These are phyloP conservation scores for Sclerurus mexicanus DNA, from an alignment of 2,113 vertebrate species.

Conservation along the genomic window DNA sequence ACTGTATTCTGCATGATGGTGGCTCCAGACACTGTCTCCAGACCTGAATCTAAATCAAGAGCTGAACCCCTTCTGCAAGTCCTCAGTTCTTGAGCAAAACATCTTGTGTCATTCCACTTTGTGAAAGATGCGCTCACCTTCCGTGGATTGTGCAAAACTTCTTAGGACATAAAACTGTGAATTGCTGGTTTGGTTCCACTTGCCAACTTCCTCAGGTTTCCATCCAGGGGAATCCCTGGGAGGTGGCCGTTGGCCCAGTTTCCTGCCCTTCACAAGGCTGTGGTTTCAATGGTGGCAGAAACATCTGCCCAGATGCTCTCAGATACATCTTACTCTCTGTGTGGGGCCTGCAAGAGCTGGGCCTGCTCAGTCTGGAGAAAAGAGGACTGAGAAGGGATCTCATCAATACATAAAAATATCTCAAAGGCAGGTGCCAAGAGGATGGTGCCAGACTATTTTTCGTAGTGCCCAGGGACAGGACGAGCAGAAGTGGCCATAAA, in stretches of 20 bases:
- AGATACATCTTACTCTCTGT: no score
- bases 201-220: slow-evolving; percentile 13
- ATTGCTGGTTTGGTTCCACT: not conserved
- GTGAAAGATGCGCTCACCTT: not conserved
- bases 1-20: not conserved
- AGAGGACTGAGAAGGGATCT: not conserved
- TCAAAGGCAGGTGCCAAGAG: not conserved
- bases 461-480: not conserved
- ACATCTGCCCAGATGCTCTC: not conserved
- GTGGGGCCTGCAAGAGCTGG: not conserved
- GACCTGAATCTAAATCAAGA: not conserved
- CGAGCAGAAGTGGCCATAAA: not conserved
- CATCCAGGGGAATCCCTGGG: not conserved
- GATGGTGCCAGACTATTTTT: not conserved
- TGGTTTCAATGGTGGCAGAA: not conserved
- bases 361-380: not conserved
- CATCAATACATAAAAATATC: not conserved
- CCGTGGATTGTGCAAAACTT: not conserved
- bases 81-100: not conserved
- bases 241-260: slow-evolving; percentile 18
- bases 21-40: not conserved
- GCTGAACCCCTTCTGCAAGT: not conserved
- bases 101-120: not conserved
- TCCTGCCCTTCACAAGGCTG: slow-evolving; percentile 25
- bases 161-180: slow-evolving; percentile 32